Percentiles rank a stretch among this genome's conserved stretches.
phyloP scores from a whole-genome alignment of 2,888 invertebrate species.

The Agonum fuliginosum region DNA sequence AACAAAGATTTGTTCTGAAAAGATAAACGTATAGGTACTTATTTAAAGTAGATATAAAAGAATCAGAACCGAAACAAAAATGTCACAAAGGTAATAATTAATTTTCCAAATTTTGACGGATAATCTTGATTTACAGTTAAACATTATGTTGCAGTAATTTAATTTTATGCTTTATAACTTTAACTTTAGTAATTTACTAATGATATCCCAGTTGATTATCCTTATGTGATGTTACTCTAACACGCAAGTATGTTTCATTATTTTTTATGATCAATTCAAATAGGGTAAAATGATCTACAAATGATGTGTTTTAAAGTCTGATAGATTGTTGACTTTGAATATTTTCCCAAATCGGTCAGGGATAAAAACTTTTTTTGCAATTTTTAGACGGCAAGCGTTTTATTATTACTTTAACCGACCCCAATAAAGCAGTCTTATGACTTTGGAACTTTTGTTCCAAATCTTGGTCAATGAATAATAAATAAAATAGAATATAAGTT shows the following conservation, averaged over 20 bases:
- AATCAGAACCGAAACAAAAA: slow-evolving; percentile 1
- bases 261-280: background rate
- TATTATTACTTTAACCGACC: no score
- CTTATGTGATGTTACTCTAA: background rate
- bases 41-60: background rate
- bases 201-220: background rate
- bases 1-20: background rate
- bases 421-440: no score
- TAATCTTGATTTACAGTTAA: background rate
- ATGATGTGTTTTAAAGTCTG: background rate
- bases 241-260: background rate
- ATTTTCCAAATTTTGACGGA: no score
- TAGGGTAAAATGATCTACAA: background rate
- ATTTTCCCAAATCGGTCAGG: background rate
- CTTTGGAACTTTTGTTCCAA: background rate
- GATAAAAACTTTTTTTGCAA: background rate
- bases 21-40: background rate
- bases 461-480: slow-evolving; percentile 2
- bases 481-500: background rate
- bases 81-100: no score
- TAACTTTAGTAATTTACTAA: background rate
- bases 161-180: background rate
- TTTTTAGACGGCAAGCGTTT: background rate
- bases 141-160: background rate
- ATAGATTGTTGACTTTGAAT: slow-evolving; percentile 23